Evolutionary conservation across 2,888 invertebrate species (phyloP).

Genomic region (Cremastobaeus sp.): DNA sequence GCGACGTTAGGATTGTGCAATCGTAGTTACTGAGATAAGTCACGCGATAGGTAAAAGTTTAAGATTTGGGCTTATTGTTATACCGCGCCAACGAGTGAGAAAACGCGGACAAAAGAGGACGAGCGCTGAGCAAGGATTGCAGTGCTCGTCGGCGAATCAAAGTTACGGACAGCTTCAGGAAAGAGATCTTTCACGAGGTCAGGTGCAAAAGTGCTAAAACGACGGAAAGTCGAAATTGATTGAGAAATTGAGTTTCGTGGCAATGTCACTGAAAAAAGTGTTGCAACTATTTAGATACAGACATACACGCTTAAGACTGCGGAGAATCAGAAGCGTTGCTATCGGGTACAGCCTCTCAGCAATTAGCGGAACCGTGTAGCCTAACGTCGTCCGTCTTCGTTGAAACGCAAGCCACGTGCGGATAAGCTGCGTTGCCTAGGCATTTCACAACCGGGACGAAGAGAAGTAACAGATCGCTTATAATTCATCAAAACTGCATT

Average conservation of each 20-base stretch:
- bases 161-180: slow-evolving; percentile 14
- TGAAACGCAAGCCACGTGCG: slow-evolving; percentile 68
- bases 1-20: slow-evolving; percentile 60
- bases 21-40: slow-evolving; percentile 54
- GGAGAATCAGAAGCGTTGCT: slow-evolving; percentile 16
- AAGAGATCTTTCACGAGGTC: slow-evolving; percentile 9
- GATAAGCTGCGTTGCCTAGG: slow-evolving; percentile 68
- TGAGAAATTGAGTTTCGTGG: slow-evolving; percentile 25
- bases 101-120: neutral
- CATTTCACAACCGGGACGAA: slow-evolving; percentile 73
- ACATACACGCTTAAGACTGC: slow-evolving; percentile 33
- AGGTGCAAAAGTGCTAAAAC: slow-evolving; percentile 6
- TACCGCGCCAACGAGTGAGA: neutral
- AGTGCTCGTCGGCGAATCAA: slow-evolving; percentile 2
- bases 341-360: slow-evolving; percentile 40
- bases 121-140: neutral
- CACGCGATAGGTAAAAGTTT: slow-evolving; percentile 37
- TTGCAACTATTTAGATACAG: slow-evolving; percentile 41
- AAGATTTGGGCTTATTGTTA: slow-evolving; percentile 15
- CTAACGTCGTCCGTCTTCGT: slow-evolving; percentile 71
- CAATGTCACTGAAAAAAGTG: slow-evolving; percentile 27
- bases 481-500: slow-evolving; percentile 76
- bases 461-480: slow-evolving; percentile 74
- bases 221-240: neutral
- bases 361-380: slow-evolving; percentile 45